These are phyloP conservation scores for Euproctis similis DNA, from an alignment of 2,888 invertebrate genomes.

Conservation along the genomic window DNA sequence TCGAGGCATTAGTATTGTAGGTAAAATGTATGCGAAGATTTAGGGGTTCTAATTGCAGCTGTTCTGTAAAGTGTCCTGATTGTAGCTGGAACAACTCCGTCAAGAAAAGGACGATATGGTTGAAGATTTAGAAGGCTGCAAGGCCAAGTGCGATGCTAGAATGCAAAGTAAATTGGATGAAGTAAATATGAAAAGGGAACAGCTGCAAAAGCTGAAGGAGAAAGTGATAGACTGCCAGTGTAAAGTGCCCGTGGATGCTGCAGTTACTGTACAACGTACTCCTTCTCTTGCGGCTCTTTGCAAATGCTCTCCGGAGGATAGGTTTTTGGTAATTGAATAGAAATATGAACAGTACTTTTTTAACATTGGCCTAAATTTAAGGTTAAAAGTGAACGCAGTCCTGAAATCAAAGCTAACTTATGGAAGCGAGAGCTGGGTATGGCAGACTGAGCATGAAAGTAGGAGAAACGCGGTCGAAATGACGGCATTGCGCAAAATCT, in stretches of 20 bases:
- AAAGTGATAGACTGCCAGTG: slow-evolving; percentile 52
- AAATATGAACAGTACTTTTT: too few species aligned
- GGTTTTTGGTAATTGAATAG: slow-evolving; percentile 39
- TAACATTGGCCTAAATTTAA: too few species aligned
- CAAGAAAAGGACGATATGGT: slow-evolving; percentile 40
- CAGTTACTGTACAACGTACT: slow-evolving; percentile 53
- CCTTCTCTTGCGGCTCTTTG: slow-evolving; percentile 58
- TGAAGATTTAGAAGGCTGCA: slow-evolving; percentile 51
- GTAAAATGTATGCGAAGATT: too few species aligned
- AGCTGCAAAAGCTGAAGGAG: slow-evolving; percentile 33
- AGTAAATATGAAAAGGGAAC: slow-evolving; percentile 36
- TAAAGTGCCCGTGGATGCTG: slow-evolving; percentile 43
- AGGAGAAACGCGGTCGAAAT: too few species aligned
- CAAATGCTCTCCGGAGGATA: slow-evolving; percentile 45
- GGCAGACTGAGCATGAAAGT: too few species aligned
- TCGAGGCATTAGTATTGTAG: too few species aligned
- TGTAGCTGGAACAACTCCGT: slow-evolving; percentile 40
- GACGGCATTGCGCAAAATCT: too few species aligned
- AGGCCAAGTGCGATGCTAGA: slow-evolving; percentile 37
- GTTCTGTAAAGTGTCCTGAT: not conserved
- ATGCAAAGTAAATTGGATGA: slow-evolving; percentile 38
- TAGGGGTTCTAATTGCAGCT: too few species aligned
- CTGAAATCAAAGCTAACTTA: too few species aligned
- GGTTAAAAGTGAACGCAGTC: too few species aligned
- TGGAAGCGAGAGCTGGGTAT: too few species aligned